A percentile compares a stretch with the other conserved stretches of the same genome.
Evolutionary conservation across 2,797 vertebrate species (phyloP).

Genomic region (Nasua narica): DNA sequence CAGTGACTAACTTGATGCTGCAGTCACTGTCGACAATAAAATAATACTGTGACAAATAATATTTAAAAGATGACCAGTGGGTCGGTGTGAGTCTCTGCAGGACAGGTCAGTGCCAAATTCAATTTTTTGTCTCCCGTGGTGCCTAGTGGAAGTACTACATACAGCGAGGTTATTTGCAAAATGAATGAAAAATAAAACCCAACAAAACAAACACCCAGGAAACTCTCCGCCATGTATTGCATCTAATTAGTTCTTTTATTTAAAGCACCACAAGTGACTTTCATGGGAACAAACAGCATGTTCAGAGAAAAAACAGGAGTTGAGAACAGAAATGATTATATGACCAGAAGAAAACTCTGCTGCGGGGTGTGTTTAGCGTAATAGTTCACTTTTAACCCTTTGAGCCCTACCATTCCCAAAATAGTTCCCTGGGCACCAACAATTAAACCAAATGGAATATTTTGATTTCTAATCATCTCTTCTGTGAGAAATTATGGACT

Average conservation of each 20-base stretch:
- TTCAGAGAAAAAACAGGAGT: background rate
- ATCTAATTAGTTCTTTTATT: slow-evolving; percentile 36
- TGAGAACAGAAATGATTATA: background rate
- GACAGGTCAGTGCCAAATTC: background rate
- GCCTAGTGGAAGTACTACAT: background rate
- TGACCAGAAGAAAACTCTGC: background rate
- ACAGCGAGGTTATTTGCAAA: slow-evolving; percentile 18
- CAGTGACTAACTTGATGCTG: background rate
- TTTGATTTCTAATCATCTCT: slow-evolving; percentile 18
- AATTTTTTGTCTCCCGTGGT: background rate
- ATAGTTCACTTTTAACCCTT: slow-evolving; percentile 40
- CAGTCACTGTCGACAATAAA: background rate
- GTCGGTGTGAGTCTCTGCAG: background rate
- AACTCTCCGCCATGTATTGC: background rate
- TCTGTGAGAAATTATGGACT: background rate
- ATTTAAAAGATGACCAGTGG: background rate
- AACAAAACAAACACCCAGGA: slow-evolving; percentile 9
- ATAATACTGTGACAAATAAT: slow-evolving; percentile 7
- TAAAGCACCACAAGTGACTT: slow-evolving; percentile 8
- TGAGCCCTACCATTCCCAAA: background rate
- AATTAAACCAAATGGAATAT: slow-evolving; percentile 10
- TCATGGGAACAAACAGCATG: background rate
- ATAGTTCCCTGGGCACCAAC: background rate
- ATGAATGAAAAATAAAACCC: slow-evolving; percentile 37
- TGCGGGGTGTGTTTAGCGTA: background rate